Evolutionary conservation across 2,113 vertebrate species (phyloP).

Genomic region (Oncorhynchus masou): DNA sequence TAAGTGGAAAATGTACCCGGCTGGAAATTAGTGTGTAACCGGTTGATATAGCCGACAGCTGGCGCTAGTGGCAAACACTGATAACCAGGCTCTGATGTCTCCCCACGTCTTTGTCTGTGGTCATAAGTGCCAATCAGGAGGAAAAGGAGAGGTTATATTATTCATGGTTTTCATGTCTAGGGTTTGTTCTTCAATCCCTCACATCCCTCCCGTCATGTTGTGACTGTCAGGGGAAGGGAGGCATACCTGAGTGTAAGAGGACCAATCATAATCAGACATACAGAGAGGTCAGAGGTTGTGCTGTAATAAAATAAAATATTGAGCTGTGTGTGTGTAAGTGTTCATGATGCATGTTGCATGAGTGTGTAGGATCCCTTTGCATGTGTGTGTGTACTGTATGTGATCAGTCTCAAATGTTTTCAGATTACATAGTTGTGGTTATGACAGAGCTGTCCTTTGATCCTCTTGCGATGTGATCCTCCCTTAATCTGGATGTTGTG

Average conservation of each 20-base stretch:
- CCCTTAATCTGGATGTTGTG: slow-evolving; percentile 37
- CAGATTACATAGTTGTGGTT: slow-evolving; percentile 42
- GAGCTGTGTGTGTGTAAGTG: background rate
- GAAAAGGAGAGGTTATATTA: slow-evolving; percentile 45
- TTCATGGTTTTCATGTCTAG: slow-evolving; percentile 43
- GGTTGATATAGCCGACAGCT: too few species aligned
- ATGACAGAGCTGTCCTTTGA: slow-evolving; percentile 36
- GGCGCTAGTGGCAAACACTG: slow-evolving; percentile 35
- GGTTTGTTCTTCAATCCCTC: slow-evolving; percentile 55
- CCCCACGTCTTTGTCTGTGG: slow-evolving; percentile 48
- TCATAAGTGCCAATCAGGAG: slow-evolving; percentile 34
- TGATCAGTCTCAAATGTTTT: slow-evolving; percentile 60
- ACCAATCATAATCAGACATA: slow-evolving; percentile 19
- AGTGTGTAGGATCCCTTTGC: background rate
- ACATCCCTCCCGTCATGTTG: slow-evolving; percentile 57
- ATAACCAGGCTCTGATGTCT: slow-evolving; percentile 44
- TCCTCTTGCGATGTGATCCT: too few species aligned
- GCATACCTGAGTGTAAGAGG: slow-evolving; percentile 39
- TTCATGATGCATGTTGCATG: background rate
- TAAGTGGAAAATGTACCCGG: too few species aligned
- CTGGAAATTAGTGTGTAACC: too few species aligned
- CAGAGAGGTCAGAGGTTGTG: slow-evolving; percentile 5
- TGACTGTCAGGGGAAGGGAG: slow-evolving; percentile 53
- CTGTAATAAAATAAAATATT: background rate
- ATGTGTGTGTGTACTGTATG: background rate